These are phyloP conservation scores for Anthophora plumipes DNA, from an alignment of 2,888 invertebrate genomes.

Conservation along the genomic window DNA sequence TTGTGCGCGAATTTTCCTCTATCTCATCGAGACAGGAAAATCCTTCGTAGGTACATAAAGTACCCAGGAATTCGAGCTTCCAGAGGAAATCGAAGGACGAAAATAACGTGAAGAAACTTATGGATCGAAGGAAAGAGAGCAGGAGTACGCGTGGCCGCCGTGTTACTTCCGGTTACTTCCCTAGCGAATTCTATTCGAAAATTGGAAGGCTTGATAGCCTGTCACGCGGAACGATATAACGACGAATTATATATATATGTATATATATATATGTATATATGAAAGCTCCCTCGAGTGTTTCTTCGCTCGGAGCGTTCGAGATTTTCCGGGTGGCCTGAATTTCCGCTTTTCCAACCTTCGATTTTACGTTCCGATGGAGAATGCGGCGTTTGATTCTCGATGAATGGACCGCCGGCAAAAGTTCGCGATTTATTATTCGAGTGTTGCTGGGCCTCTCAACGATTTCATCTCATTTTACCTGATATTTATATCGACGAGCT, in stretches of 20 bases:
- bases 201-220: slow-evolving; percentile 18
- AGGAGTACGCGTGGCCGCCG: not conserved
- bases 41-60: too few relatives aligned
- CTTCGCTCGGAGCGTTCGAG: not conserved
- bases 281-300: slow-evolving; percentile 16
- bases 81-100: not conserved
- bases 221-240: slow-evolving; percentile 9
- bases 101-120: too few relatives aligned
- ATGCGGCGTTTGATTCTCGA: not conserved
- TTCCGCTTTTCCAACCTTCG: not conserved
- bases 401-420: not conserved
- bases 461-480: too few relatives aligned
- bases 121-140: too few relatives aligned
- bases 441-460: not conserved
- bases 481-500: too few relatives aligned
- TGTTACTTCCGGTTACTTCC: slow-evolving; percentile 6
- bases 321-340: slow-evolving; percentile 8
- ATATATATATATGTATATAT: too few relatives aligned
- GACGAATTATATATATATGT: slow-evolving; percentile 6
- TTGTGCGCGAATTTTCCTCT: too few relatives aligned
- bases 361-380: not conserved
- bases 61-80: not conserved
- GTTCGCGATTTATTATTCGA: not conserved
- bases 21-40: too few relatives aligned
- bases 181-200: slow-evolving; percentile 15